These are phyloP conservation scores for Pyralis farinalis DNA, from an alignment of 2,888 invertebrate genomes.

Conservation along the genomic window DNA sequence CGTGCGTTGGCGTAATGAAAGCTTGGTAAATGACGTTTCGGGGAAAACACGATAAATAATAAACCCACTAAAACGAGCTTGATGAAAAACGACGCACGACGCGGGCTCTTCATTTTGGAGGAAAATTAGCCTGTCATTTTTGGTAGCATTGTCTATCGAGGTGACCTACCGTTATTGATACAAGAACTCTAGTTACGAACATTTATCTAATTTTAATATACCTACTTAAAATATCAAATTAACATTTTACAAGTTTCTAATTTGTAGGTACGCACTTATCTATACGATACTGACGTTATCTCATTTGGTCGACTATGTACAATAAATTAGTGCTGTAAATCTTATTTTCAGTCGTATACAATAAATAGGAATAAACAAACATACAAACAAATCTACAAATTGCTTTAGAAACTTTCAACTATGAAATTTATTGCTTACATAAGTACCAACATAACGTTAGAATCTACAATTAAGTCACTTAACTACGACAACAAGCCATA, in stretches of 20 bases:
- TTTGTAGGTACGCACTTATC: neutral
- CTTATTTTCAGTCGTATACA: neutral
- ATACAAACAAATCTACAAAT: slow-evolving; percentile 29
- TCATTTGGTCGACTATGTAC: neutral
- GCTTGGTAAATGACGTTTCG: slow-evolving; percentile 65
- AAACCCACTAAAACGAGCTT: slow-evolving; percentile 59
- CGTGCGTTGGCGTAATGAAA: slow-evolving; percentile 68
- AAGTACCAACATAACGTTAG: slow-evolving; percentile 50
- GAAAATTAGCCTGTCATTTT: slow-evolving; percentile 63
- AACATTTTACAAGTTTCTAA: too few species aligned
- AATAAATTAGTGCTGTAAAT: neutral
- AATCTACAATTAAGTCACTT: slow-evolving; percentile 74
- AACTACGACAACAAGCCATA: slow-evolving; percentile 65
- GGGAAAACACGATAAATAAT: slow-evolving; percentile 70
- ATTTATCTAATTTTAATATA: neutral
- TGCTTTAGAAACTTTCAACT: slow-evolving; percentile 1
- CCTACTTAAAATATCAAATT: neutral
- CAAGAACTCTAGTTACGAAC: slow-evolving; percentile 5
- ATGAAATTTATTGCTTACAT: slow-evolving; percentile 42
- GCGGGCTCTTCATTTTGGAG: slow-evolving; percentile 61
- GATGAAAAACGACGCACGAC: slow-evolving; percentile 67
- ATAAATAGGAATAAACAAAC: too few species aligned
- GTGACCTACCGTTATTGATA: slow-evolving; percentile 14
- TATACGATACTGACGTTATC: neutral
- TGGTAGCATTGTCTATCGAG: slow-evolving; percentile 22